Percentiles rank a stretch among this genome's conserved stretches.
These are phyloP conservation scores for Stenodera caucasica DNA, from an alignment of 2,888 invertebrate genomes.

Conservation along the genomic window DNA sequence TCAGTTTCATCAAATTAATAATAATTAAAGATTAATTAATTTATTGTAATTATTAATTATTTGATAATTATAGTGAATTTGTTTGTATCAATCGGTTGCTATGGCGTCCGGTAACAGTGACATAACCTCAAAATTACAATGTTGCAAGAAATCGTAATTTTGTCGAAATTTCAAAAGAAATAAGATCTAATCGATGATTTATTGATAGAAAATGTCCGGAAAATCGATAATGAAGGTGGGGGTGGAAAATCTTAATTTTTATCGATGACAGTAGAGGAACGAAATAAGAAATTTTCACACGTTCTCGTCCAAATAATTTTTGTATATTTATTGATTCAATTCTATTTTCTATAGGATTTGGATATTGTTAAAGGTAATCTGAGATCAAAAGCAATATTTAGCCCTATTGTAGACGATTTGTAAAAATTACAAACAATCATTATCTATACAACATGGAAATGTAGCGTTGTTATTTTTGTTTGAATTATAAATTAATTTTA, in stretches of 20 bases:
- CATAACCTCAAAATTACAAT: neutral
- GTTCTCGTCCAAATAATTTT: conserved; percentile 37
- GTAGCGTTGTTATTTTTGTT: conserved; percentile 50
- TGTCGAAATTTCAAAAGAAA: conserved; percentile 47
- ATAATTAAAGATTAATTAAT: too few species aligned
- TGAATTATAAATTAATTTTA: conserved; percentile 14
- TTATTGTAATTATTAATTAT: too few species aligned
- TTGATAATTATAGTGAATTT: too few species aligned
- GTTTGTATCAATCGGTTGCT: conserved; percentile 11
- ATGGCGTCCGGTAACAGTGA: conserved; percentile 8
- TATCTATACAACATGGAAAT: conserved; percentile 51
- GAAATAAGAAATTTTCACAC: conserved; percentile 55
- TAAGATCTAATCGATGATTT: conserved; percentile 47
- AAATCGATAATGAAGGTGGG: conserved; percentile 16
- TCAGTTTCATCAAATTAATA: too few species aligned
- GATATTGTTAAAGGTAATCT: conserved; percentile 60
- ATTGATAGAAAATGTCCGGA: conserved; percentile 40
- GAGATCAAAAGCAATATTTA: conserved; percentile 60
- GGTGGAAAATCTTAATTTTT: conserved; percentile 22
- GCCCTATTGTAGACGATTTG: conserved; percentile 56
- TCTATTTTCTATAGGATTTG: conserved; percentile 52
- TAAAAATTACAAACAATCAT: conserved; percentile 47
- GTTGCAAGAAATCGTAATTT: conserved; percentile 46
- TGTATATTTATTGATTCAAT: neutral
- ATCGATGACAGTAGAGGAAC: conserved; percentile 50